Conservation (phyloP, 2,113 vertebrate species). For the Phalacrocorax aristotelis region DNA sequence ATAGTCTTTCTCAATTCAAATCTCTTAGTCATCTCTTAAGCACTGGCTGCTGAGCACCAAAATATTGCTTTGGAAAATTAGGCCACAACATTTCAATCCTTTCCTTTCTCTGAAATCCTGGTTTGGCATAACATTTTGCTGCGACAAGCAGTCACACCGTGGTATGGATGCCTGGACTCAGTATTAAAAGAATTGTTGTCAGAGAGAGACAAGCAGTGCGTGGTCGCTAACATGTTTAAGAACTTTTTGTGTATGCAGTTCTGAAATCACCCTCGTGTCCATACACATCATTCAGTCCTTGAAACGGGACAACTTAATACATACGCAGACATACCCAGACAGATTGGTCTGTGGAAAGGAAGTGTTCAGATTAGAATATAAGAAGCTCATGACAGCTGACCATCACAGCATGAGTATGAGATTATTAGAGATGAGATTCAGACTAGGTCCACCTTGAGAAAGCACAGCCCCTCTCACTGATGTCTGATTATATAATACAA, state of each 20-base stretch:
- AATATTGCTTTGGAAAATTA: not conserved
- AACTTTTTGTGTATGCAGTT: not conserved
- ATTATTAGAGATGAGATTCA: not conserved
- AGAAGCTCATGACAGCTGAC: not conserved
- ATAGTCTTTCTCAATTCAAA: not conserved
- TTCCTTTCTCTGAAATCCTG: not conserved
- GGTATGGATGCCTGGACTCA: not conserved
- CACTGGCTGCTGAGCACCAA: not conserved
- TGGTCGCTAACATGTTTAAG: not conserved
- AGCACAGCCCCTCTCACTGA: not conserved
- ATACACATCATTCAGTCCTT: not conserved
- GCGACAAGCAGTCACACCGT: not conserved
- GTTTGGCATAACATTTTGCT: not conserved
- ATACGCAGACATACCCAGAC: not conserved
- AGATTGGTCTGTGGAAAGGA: not conserved
- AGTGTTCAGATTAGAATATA: not conserved
- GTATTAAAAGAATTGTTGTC: not conserved
- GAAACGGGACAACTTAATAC: fast-evolving
- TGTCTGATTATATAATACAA: not conserved
- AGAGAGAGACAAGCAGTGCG: not conserved
- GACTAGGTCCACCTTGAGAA: not conserved
- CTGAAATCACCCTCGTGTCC: not conserved
- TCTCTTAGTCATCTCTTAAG: not conserved
- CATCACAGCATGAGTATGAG: not conserved
- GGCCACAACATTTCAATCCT: not conserved